Evolutionary conservation across 2,113 vertebrate species (phyloP).

Genomic region (Picathartes gymnocephalus): DNA sequence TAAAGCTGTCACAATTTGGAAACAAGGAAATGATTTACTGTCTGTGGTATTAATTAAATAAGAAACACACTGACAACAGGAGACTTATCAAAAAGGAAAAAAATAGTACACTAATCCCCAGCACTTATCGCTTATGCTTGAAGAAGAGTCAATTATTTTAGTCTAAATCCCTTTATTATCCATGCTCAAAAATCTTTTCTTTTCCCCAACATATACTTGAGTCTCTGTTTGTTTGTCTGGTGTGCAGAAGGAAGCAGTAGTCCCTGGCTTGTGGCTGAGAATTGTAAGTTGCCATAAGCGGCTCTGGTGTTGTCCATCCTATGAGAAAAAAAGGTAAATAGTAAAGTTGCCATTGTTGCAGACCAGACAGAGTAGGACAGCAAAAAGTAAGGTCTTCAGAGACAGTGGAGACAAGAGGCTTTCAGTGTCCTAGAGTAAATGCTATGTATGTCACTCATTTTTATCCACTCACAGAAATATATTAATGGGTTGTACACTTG

Average conservation of each 20-base stretch:
- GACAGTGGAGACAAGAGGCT: neutral
- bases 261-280: neutral
- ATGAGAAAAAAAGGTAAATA: neutral
- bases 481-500: neutral
- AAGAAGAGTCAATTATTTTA: neutral
- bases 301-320: neutral
- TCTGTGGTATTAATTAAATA: slow-evolving; percentile 23
- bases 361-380: neutral
- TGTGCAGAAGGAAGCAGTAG: neutral
- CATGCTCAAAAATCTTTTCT: neutral
- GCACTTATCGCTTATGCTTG: neutral
- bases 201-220: neutral
- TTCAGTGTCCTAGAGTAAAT: neutral
- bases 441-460: neutral
- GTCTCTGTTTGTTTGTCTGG: neutral
- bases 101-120: neutral
- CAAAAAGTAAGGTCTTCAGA: neutral
- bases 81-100: neutral
- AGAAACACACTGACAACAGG: neutral
- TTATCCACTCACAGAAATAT: neutral
- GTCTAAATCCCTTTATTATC: neutral
- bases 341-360: neutral
- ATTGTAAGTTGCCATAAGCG: neutral
- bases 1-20: neutral
- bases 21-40: slow-evolving; percentile 30